A percentile compares a stretch with the other conserved stretches of the same genome.
Evolutionary conservation across 2,797 vertebrate genomes (phyloP).

Genomic region (Uromys caudimaculatus): DNA sequence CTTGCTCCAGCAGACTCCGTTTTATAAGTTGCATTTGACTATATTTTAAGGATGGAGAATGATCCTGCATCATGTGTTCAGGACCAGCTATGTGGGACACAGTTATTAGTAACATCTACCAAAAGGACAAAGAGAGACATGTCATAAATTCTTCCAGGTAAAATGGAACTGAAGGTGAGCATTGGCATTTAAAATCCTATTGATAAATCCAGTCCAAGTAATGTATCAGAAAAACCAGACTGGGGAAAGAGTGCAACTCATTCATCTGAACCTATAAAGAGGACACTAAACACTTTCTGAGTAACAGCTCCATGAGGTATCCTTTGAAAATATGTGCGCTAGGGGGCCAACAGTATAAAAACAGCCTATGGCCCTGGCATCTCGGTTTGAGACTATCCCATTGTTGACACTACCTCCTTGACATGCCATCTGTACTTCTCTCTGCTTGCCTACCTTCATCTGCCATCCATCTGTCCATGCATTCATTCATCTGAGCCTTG

Average conservation of each 20-base stretch:
- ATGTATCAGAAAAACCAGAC: not conserved
- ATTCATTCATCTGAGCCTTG: not conserved
- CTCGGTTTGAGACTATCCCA: not conserved
- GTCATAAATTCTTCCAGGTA: not conserved
- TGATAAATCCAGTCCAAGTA: not conserved
- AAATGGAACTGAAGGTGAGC: not conserved
- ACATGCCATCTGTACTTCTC: not conserved
- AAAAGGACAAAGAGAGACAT: not conserved
- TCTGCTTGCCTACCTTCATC: not conserved
- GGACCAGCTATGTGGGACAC: not conserved
- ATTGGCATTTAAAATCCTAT: not conserved
- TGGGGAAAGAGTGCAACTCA: not conserved
- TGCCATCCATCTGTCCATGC: not conserved
- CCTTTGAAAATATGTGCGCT: not conserved
- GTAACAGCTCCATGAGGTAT: not conserved
- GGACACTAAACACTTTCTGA: not conserved
- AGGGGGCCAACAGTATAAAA: not conserved
- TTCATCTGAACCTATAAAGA: not conserved
- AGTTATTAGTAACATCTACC: not conserved
- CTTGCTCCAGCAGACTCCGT: not conserved
- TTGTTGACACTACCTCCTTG: not conserved
- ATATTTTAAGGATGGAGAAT: not conserved
- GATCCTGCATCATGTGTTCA: not conserved
- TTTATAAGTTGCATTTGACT: not conserved
- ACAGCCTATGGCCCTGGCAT: not conserved